phyloP scores from a whole-genome alignment of 2,888 invertebrate species.

The Sympetrum striolatum region DNA sequence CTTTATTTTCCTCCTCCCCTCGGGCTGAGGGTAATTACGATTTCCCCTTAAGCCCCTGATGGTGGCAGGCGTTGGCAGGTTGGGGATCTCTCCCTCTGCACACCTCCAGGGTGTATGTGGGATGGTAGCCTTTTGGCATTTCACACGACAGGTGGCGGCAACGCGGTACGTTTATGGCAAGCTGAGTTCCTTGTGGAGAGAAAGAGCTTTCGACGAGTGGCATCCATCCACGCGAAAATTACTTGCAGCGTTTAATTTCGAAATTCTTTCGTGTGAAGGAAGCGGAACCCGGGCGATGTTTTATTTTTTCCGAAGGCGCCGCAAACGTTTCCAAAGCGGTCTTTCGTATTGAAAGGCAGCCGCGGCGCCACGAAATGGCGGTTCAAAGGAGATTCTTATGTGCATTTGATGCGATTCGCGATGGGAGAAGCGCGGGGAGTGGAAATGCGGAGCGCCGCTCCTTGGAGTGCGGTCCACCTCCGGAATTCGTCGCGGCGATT shows the following conservation, averaged over 20 bases:
- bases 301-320: background rate
- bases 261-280: background rate
- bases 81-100: background rate
- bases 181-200: constrained; percentile 2
- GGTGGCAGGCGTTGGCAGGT: constrained; percentile 35
- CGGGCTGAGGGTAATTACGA: constrained; percentile 20
- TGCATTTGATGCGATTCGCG: too few relatives aligned
- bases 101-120: background rate
- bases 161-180: constrained; percentile 14
- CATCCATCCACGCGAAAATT: constrained; percentile 2
- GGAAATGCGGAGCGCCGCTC: too few relatives aligned
- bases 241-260: background rate
- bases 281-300: background rate
- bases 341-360: background rate
- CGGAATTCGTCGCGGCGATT: too few relatives aligned
- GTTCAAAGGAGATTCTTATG: background rate
- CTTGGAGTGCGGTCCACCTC: too few relatives aligned
- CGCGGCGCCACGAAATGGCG: background rate
- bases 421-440: too few relatives aligned
- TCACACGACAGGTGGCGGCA: constrained; percentile 39
- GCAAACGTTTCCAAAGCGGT: background rate
- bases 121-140: background rate
- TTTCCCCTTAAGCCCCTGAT: constrained; percentile 32
- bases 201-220: background rate
- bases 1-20: background rate